These are phyloP conservation scores for Sarotherodon lohbergeri DNA, from an alignment of 2,113 vertebrate genomes.

Conservation along the genomic window DNA sequence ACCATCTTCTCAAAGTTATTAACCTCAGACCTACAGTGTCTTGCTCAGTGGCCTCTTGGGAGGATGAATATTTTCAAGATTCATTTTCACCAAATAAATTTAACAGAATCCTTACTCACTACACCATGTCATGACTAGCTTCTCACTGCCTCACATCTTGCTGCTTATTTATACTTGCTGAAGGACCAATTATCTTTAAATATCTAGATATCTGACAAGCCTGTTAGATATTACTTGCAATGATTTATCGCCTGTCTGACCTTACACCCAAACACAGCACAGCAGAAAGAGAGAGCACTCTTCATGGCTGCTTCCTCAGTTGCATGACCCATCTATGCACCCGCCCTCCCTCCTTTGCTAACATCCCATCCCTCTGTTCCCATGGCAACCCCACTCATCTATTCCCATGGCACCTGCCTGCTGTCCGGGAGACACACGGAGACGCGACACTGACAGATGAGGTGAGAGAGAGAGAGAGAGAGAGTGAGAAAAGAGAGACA, in stretches of 20 bases:
- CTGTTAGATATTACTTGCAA: neutral
- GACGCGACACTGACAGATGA: slow-evolving; percentile 54
- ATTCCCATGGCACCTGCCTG: slow-evolving; percentile 59
- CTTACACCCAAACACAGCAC: neutral
- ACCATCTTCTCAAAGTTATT: neutral
- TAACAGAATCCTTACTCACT: neutral
- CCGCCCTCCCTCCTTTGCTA: neutral
- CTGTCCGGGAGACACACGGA: slow-evolving; percentile 56
- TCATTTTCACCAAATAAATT: neutral
- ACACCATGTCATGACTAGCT: neutral
- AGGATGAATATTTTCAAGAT: neutral
- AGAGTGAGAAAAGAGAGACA: neutral
- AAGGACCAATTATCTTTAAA: neutral
- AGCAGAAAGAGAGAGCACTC: neutral
- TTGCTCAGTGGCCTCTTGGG: neutral
- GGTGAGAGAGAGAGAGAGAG: slow-evolving; percentile 23
- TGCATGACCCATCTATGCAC: slow-evolving; percentile 27
- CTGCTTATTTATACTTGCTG: neutral
- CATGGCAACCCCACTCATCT: slow-evolving; percentile 52
- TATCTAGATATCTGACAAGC: neutral
- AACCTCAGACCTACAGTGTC: neutral
- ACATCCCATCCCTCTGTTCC: slow-evolving; percentile 47
- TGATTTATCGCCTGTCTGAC: neutral
- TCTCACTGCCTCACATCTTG: neutral
- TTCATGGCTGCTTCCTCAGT: neutral